Conservation (phyloP, 2,113 vertebrate genomes). For the Apteryx owenii region DNA sequence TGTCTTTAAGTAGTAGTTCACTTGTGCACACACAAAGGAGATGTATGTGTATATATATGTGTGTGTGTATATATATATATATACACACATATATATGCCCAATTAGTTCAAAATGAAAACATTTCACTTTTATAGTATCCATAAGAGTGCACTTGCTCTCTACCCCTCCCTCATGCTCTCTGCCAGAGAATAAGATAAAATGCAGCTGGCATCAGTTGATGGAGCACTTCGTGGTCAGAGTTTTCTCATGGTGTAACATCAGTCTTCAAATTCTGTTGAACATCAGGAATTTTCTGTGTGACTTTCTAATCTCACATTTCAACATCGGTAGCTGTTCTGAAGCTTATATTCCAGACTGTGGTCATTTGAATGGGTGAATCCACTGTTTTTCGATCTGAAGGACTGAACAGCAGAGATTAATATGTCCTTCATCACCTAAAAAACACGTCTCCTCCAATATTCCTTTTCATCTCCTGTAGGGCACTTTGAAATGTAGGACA, state of each 20-base stretch:
- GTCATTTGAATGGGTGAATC: not conserved
- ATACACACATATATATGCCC: too few species aligned
- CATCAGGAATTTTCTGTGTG: not conserved
- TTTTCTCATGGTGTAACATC: not conserved
- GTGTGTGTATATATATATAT: too few species aligned
- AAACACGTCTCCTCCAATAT: not conserved
- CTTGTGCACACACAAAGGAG: fast-evolving
- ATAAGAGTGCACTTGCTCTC: not conserved
- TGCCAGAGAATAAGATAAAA: not conserved
- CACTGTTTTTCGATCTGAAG: not conserved
- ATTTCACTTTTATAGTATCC: not conserved
- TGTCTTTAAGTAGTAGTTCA: not conserved
- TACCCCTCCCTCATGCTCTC: not conserved
- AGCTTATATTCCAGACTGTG: not conserved
- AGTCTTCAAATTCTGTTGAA: fast-evolving
- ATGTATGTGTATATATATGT: too few species aligned
- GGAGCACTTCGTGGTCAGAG: not conserved
- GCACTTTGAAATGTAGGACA: not conserved
- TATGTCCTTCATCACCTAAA: not conserved
- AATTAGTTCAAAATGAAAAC: not conserved
- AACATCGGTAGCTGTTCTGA: not conserved
- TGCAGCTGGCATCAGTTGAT: not conserved
- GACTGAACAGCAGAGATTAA: not conserved
- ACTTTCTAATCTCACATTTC: not conserved
- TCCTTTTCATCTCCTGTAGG: not conserved